Base-by-base conservation (phyloP, 2,888 invertebrate species). In the Bibio marci region DNA sequence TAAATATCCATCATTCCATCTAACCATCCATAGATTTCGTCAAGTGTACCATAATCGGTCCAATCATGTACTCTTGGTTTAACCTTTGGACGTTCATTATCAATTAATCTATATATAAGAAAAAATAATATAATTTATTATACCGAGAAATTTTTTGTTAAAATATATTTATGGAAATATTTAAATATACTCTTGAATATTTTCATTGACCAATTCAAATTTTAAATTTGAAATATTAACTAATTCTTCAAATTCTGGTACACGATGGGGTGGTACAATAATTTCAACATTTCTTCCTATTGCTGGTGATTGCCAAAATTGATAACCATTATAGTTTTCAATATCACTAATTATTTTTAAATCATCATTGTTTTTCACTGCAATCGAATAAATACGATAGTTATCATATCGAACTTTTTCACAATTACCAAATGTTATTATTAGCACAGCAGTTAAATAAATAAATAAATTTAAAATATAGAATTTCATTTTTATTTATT, bases 11-110 rank as follows among this genome's bases (percentile, higher is more conserved):
- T 66, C 40, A 65, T 50, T 4, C 60, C 57, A 14, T 63, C 56
- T 7, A 75, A 58, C 63, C 70, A 71, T 0, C 48, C 54, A 40
- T 70, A 61, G 32, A 70, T 69, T 41, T 67, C 39, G 18, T 40
- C 34, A 12, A 46, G 40, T 10, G 33, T 35, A 41, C 44, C 35
- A 32, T 47, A 48, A 7, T 18, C 26, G 3, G 56, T 30, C 55
- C 57, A 17, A 45, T 45, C 2, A 54, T 42, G 50, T 12, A 57
- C 61, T 6, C 54, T 47, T 30, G 31, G 38, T 41, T 41, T 30
- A 38, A 34, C 37, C 40, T 39, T 11, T 22, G 51, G 52, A 38
- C 33, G 42, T 39, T 46, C 45, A n/a, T 41, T 41, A 17, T 47
- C 46, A 31, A 48, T 48, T 8, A 65, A 51, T 34, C 71, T 72